Percentiles rank a stretch among this genome's conserved stretches.
phyloP scores from a whole-genome alignment of 2,888 invertebrate species.

The Panzeria rudis region DNA sequence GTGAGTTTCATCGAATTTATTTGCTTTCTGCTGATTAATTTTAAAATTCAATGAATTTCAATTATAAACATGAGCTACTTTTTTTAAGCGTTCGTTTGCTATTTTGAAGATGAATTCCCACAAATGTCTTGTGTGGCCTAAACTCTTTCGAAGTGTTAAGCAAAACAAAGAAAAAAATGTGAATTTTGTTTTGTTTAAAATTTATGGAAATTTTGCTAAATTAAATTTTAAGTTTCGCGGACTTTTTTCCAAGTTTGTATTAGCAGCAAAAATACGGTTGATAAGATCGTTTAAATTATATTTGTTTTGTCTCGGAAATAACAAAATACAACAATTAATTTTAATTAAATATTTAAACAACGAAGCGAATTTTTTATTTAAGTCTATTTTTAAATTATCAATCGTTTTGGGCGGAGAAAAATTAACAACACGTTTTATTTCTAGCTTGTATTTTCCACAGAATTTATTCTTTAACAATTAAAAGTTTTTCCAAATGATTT shows the following conservation, averaged over 20 bases:
- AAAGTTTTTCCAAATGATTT: not conserved
- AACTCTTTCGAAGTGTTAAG: not conserved
- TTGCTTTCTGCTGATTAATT: slow-evolving; percentile 24
- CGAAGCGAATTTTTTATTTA: not conserved
- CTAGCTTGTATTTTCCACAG: not conserved
- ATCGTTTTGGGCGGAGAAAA: not conserved
- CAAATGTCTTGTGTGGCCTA: slow-evolving; percentile 28
- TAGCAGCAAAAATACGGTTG: not conserved
- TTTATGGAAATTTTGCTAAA: slow-evolving; percentile 39
- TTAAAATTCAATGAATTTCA: slow-evolving; percentile 2
- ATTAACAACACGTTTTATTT: not conserved
- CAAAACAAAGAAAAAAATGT: not conserved
- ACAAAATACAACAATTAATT: slow-evolving; percentile 17
- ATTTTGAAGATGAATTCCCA: slow-evolving; percentile 12
- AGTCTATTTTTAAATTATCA: slow-evolving; percentile 3
- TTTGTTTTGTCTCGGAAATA: slow-evolving; percentile 1
- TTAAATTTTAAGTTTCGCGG: not conserved
- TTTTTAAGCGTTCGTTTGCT: not conserved
- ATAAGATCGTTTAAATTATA: not conserved
- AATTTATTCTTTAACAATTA: not conserved
- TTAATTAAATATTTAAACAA: slow-evolving; percentile 19
- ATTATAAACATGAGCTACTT: not conserved
- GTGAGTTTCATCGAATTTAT: not conserved
- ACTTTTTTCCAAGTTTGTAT: not conserved
- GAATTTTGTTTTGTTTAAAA: slow-evolving; percentile 2